These are phyloP conservation scores for Crocuta crocuta DNA, from an alignment of 2,113 vertebrate species.

Conservation along the genomic window DNA sequence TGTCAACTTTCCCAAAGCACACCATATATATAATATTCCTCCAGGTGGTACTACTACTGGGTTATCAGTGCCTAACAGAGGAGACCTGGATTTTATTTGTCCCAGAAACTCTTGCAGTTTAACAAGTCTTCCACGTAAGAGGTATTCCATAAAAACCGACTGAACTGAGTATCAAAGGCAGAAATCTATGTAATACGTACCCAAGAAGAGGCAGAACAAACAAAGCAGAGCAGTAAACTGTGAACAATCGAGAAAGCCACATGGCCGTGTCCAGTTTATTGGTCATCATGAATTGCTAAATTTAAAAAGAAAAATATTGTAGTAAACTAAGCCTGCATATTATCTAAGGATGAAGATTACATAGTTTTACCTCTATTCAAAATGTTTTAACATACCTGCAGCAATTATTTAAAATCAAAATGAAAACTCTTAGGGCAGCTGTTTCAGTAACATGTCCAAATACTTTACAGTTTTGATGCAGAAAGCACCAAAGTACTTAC, in stretches of 20 bases:
- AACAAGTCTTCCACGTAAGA: constrained; percentile 6
- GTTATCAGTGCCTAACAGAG: background rate
- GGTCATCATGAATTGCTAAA: constrained; percentile 96
- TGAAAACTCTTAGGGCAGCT: background rate
- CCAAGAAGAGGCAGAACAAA: constrained; percentile 97
- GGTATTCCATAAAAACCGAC: background rate
- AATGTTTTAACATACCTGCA: background rate
- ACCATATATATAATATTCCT: background rate
- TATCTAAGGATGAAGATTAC: constrained; percentile 23
- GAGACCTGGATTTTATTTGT: background rate
- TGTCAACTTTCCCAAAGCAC: constrained; percentile 22
- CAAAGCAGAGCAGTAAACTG: constrained; percentile 97
- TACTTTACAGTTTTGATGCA: background rate
- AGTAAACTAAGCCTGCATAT: constrained; percentile 18
- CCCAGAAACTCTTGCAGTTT: background rate
- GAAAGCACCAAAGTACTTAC: constrained; percentile 9
- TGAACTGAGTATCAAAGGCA: background rate
- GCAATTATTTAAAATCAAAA: background rate
- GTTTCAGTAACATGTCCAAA: background rate
- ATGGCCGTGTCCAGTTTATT: constrained; percentile 98
- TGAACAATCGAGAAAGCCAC: constrained; percentile 99
- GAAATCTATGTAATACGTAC: constrained; percentile 87
- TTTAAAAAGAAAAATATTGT: constrained; percentile 63
- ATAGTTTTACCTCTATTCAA: background rate
- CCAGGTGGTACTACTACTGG: background rate